phyloP scores from a whole-genome alignment of 1,140 invertebrate genomes.

The Hypsibius dujardini region DNA sequence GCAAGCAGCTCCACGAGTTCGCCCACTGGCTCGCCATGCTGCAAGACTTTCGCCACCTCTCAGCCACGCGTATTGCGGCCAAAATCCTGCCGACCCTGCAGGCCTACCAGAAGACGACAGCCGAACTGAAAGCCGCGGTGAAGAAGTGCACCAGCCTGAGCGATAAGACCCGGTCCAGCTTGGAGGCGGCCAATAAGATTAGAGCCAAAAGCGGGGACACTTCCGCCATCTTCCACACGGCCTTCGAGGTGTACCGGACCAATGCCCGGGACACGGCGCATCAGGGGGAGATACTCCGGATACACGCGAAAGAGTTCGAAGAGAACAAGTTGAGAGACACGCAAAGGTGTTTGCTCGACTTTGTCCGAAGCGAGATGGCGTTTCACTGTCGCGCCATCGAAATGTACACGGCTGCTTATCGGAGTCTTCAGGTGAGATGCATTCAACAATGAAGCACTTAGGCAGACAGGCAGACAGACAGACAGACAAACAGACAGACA shows the following conservation, averaged over 20 bases:
- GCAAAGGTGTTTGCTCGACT: neutral
- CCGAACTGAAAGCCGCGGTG: neutral
- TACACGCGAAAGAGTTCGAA: conserved; percentile 11
- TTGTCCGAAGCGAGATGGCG: neutral
- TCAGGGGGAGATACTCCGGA: neutral
- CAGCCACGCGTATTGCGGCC: neutral
- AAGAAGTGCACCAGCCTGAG: neutral
- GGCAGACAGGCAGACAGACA: too few species aligned
- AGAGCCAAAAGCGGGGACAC: neutral
- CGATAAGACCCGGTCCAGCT: neutral
- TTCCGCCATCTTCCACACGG: neutral
- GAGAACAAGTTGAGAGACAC: neutral
- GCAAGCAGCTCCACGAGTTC: conserved; percentile 5
- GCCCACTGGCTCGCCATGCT: conserved; percentile 9
- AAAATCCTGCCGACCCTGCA: conserved; percentile 1
- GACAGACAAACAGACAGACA: too few species aligned
- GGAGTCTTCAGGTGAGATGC: neutral
- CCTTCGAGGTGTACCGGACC: neutral
- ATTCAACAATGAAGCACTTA: neutral
- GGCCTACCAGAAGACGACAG: neutral
- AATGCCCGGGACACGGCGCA: neutral
- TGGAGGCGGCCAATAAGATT: neutral
- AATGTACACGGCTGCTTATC: neutral
- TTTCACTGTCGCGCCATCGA: neutral
- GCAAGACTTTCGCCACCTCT: conserved; percentile 12